Conservation (phyloP, 2,888 invertebrate genomes). For the Callimorpha dominula region DNA sequence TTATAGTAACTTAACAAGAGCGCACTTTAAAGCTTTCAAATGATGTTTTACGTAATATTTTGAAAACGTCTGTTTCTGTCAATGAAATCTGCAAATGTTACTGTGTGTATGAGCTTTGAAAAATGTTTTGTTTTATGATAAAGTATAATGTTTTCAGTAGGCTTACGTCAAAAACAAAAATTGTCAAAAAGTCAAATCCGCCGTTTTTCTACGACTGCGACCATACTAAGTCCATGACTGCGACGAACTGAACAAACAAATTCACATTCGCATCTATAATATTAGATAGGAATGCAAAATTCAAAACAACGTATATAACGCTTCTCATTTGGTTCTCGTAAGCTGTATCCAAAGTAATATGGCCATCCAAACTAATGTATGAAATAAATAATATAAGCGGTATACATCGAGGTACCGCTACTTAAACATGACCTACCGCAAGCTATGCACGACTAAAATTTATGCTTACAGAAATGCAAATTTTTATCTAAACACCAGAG, state of each 20-base stretch:
- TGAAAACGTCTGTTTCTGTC: too few relatives aligned
- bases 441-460: conserved; percentile 52
- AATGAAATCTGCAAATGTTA: too few relatives aligned
- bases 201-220: too few relatives aligned
- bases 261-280: background rate
- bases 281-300: background rate
- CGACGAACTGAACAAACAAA: background rate
- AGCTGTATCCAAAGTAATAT: background rate
- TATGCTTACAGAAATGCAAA: conserved; percentile 32
- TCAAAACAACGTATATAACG: background rate
- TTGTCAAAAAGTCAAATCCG: too few relatives aligned
- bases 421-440: conserved; percentile 53
- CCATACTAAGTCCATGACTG: too few relatives aligned
- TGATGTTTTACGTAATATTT: too few relatives aligned
- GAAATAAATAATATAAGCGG: conserved; percentile 34
- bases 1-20: too few relatives aligned
- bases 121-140: too few relatives aligned
- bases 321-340: background rate
- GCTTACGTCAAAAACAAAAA: too few relatives aligned
- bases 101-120: too few relatives aligned
- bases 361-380: background rate
- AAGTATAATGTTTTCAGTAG: too few relatives aligned
- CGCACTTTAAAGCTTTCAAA: too few relatives aligned
- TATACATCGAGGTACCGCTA: conserved; percentile 46
- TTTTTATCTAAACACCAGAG: conserved; percentile 36